A percentile compares a stretch with the other conserved stretches of the same genome.
These are phyloP conservation scores for Orycteropus afer DNA, from an alignment of 2,113 vertebrate species.

Conservation along the genomic window DNA sequence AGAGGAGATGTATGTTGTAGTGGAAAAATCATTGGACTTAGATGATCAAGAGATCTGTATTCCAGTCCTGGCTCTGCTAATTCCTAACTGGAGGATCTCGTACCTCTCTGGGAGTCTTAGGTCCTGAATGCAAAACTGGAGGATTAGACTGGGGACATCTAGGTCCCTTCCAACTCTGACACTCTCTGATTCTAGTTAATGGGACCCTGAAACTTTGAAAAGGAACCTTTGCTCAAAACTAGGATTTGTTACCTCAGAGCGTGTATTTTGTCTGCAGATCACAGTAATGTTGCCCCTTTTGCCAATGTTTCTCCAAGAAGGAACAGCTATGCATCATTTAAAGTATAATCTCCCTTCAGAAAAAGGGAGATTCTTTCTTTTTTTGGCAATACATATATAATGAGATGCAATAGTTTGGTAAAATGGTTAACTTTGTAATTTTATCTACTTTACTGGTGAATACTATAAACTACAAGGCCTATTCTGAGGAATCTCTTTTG, in stretches of 20 bases:
- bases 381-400: not conserved
- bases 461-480: not conserved
- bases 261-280: not conserved
- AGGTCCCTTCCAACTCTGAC: not conserved
- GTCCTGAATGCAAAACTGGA: not conserved
- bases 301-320: not conserved
- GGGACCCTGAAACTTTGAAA: not conserved
- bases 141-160: not conserved
- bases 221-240: not conserved
- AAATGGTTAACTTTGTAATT: not conserved
- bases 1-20: slow-evolving; percentile 14
- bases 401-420: not conserved
- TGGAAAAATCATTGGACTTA: not conserved
- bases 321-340: not conserved
- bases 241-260: rapidly evolving
- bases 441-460: not conserved
- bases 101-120: not conserved
- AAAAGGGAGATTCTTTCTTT: not conserved
- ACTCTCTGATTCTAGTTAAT: not conserved
- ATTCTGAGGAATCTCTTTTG: not conserved
- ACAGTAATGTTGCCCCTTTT: not conserved
- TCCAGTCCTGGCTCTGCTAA: not conserved
- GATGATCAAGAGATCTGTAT: not conserved
- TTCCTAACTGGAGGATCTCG: not conserved
- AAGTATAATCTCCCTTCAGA: not conserved